Evolutionary conservation across 1,140 invertebrate genomes (phyloP), one percentile per base, ranked within the genome.

Genomic region (Bombus superbus): DNA sequence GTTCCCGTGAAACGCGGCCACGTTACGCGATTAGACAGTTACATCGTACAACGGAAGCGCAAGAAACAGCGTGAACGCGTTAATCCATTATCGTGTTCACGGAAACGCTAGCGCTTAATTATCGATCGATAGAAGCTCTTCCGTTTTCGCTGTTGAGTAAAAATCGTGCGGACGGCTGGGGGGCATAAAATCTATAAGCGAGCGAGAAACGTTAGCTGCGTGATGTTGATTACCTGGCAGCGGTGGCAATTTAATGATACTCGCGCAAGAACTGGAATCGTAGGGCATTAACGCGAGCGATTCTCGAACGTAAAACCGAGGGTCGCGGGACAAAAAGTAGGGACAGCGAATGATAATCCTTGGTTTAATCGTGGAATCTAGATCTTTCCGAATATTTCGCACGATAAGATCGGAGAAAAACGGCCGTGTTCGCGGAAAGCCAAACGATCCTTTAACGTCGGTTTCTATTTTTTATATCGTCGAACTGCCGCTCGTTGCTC

Each of bases 1-100:
- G 47, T 68, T 62, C 72, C 64, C 75, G 66, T 80, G 74, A 88
- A 86, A 62, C 28, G 40, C 28, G 13, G 38, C 1, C 4, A 11
- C 15, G 2, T 40, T 22, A 62, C 32, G 13, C 77, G 62, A 32
- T 72, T 59, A 8, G 18, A 47, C 25, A n/a, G 32, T 35, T 22
- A 66, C 38, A 32, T 32, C 32, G 62, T 38, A 22, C 18, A 32
- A 25, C 79, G 86, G 64, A 88, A 74, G 47, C 28, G 82, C 66
- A 62, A 71, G 75, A 72, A 84, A 57, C 47, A 28, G n/a, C 18
- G 47, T 28, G 42, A 71, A 77, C 59, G 64, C 42, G 75, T 79
- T 85, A 66, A 85, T 71, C 68, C 11, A 5, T 32, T 22, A 15
- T 35, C 15, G 18, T 38, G 35, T 32, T 32, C n/a, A 32, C n/a